Evolutionary conservation across 2,113 vertebrate genomes (phyloP).

Genomic region (Narcine bancroftii): DNA sequence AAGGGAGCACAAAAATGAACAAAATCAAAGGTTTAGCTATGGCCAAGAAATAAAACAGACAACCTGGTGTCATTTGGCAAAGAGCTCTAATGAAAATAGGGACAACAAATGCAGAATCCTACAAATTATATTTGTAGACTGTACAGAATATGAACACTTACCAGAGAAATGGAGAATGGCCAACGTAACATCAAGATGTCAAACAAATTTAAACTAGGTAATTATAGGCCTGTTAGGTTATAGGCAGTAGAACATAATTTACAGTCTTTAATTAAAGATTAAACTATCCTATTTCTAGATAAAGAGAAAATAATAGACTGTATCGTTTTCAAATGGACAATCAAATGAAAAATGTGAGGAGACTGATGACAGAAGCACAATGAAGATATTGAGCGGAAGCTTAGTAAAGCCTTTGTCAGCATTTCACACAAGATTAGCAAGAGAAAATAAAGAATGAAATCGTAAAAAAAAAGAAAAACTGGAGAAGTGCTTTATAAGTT

Average conservation of each 20-base stretch:
- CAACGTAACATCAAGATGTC: background rate
- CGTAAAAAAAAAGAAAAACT: background rate
- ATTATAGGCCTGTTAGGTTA: background rate
- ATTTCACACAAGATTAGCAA: background rate
- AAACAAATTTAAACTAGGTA: background rate
- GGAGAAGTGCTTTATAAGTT: background rate
- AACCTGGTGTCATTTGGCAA: background rate
- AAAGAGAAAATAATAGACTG: background rate
- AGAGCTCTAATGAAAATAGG: background rate
- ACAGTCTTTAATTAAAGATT: background rate
- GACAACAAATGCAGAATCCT: background rate
- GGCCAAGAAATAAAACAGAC: background rate
- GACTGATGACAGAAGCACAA: background rate
- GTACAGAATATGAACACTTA: background rate
- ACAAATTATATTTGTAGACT: background rate
- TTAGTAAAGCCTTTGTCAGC: background rate
- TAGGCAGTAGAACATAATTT: background rate
- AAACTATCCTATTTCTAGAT: conserved; percentile 15
- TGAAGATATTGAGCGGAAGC: background rate
- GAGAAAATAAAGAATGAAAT: background rate
- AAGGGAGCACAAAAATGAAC: background rate
- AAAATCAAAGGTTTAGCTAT: background rate
- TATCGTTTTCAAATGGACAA: conserved; percentile 7
- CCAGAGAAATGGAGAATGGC: conserved; percentile 11
- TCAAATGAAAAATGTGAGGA: background rate